Conservation (phyloP, 1,140 invertebrate species). For the Eumaeus atala region DNA sequence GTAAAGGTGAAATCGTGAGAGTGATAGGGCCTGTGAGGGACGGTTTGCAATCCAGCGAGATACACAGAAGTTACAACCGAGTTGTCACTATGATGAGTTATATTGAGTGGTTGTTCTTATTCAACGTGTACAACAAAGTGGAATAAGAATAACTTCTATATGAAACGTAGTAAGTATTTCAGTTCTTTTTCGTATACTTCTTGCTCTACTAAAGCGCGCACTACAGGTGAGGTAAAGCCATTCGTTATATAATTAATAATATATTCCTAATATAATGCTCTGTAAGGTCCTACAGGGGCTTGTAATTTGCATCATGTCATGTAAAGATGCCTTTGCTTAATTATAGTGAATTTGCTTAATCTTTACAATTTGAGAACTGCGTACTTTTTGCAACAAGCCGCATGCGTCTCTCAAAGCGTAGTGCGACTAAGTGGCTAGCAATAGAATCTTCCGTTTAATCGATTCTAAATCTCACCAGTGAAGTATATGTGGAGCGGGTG, state of each 20-base stretch:
- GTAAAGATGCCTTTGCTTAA: too few relatives aligned
- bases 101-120: too few relatives aligned
- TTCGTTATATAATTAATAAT: background rate
- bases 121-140: too few relatives aligned
- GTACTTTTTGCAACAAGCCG: constrained; percentile 7
- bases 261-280: too few relatives aligned
- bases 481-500: constrained; percentile 40
- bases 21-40: too few relatives aligned
- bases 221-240: constrained; percentile 7
- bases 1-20: too few relatives aligned
- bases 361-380: too few relatives aligned
- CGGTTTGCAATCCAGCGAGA: too few relatives aligned
- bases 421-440: constrained; percentile 15
- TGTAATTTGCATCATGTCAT: background rate
- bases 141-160: too few relatives aligned
- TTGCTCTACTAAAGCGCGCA: background rate
- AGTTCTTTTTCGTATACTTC: background rate
- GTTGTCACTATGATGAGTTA: too few relatives aligned
- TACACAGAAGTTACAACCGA: too few relatives aligned
- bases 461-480: constrained; percentile 31
- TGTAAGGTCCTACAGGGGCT: background rate
- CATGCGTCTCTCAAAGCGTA: constrained; percentile 20
- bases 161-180: background rate
- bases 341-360: too few relatives aligned
- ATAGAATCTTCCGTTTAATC: constrained; percentile 10